Conservation (phyloP, 53 echinoderm and acorn worm genomes). For the Arbacia lixula region DNA sequence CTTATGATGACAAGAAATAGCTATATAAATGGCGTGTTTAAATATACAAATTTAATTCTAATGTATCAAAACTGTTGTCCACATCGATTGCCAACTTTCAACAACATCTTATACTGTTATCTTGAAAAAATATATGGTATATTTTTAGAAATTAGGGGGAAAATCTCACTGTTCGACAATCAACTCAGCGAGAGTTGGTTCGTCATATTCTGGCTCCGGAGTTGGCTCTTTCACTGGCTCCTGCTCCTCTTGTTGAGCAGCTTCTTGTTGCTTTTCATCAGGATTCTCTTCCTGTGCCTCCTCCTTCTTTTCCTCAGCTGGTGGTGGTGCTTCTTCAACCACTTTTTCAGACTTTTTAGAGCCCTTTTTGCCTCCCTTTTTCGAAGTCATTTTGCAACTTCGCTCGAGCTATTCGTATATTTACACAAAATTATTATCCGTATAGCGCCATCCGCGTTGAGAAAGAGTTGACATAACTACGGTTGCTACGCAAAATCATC, state of each 20-base stretch:
- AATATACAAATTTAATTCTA: too few relatives aligned
- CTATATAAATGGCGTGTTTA: too few relatives aligned
- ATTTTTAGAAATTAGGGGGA: background rate
- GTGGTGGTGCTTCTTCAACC: slow-evolving; percentile 83
- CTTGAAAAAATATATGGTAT: too few relatives aligned
- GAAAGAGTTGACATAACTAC: slow-evolving; percentile 65
- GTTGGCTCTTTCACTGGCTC: slow-evolving; percentile 92
- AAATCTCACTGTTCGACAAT: slow-evolving; percentile 95
- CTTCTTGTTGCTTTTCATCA: slow-evolving; percentile 77
- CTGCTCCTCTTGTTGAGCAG: slow-evolving; percentile 64
- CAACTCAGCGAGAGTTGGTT: slow-evolving; percentile 92
- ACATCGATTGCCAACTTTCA: too few relatives aligned
- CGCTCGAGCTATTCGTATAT: background rate
- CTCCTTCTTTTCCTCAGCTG: slow-evolving; percentile 88
- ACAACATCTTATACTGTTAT: too few relatives aligned
- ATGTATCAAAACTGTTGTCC: too few relatives aligned
- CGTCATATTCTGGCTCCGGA: slow-evolving; percentile 91
- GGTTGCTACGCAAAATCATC: slow-evolving; percentile 63
- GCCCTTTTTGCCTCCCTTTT: slow-evolving; percentile 89
- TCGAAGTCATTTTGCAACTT: slow-evolving; percentile 83
- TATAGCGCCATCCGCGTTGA: slow-evolving; percentile 69
- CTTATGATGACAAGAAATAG: too few relatives aligned
- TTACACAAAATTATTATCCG: background rate
- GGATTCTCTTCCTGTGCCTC: slow-evolving; percentile 75
- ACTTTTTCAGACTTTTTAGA: slow-evolving; percentile 88